Base-by-base conservation (phyloP, 37 sponge, comb jelly and placozoan genomes). In the Theonella swinhoei region DNA sequence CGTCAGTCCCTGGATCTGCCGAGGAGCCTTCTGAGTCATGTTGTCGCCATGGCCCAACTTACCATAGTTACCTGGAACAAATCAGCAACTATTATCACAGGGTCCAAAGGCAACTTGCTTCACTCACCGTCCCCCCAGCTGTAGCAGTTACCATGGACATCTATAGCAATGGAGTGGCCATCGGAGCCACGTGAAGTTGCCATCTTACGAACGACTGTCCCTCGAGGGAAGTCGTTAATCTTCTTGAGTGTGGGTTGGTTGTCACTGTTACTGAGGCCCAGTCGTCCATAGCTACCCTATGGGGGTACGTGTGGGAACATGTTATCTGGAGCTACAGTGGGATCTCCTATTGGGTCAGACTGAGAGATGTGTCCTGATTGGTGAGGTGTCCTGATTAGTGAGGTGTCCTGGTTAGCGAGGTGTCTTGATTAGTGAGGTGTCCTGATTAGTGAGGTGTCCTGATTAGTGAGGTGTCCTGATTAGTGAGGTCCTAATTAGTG, bases 91-190 rank as follows among this genome's bases (percentile, higher is more conserved):
- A 4, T 26, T 3, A 37, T 42, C 20, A 14, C 54, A 47, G 54
- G 14, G 54, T 47, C 14, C 54, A 47, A 47, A 7, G 54, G 54
- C 54, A 7, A n/a, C n/a, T n/a, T n/a, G n/a, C n/a, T 87, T 70
- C 66, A 85, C 63, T 86, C 76, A 85, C 94, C 94, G 71, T 97
- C 98, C 8, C 98, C 98, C 98, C 98, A 97, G 83, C 95, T 94
- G 73, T 92, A 94, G 20, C 94, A 91, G 37, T 77, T 35, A 24
- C 98, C 98, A 22, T 88, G 74, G 17, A 64, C 39, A 70, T 90
- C 90, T 28, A 97, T 79, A 11, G 91, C 95, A 0, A 94, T 42
- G 62, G 87, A 83, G 86, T 97, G 95, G 3, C 98, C 95, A 84
- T 94, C 95, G 24, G 89, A 87, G 62, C 95, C 93, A 38, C 79